Evolutionary conservation across 2,797 vertebrate genomes (phyloP).

Genomic region (Ptychadena robeensis): DNA sequence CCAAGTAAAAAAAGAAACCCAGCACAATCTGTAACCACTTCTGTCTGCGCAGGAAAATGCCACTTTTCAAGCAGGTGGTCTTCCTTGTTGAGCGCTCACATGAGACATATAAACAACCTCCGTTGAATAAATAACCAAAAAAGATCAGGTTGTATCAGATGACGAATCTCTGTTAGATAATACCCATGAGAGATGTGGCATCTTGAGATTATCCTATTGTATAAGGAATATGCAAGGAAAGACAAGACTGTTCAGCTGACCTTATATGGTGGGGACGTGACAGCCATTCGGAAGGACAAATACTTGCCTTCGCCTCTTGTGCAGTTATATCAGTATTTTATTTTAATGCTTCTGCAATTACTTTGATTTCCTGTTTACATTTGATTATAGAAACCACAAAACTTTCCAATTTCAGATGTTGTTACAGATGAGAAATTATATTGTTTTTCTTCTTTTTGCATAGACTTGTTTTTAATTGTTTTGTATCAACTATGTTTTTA

Average conservation of each 20-base stretch:
- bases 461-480: not conserved
- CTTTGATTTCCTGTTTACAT: constrained; percentile 56
- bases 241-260: not conserved
- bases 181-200: constrained; percentile 21
- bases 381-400: constrained; percentile 50
- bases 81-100: constrained; percentile 26
- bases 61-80: constrained; percentile 34
- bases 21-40: not conserved
- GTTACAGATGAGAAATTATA: not conserved
- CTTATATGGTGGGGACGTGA: constrained; percentile 20
- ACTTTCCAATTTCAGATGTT: constrained; percentile 29
- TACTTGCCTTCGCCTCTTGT: not conserved
- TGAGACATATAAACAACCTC: constrained; percentile 47
- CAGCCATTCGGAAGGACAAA: not conserved
- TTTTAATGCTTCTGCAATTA: constrained; percentile 20
- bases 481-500: not conserved
- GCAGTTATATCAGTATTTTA: constrained; percentile 1
- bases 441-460: not conserved
- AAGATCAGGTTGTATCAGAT: constrained; percentile 46
- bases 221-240: constrained; percentile 10
- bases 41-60: not conserved
- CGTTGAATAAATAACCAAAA: constrained; percentile 46
- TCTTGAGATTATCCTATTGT: constrained; percentile 28
- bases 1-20: not conserved
- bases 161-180: constrained; percentile 38